Evolutionary conservation across 2,797 vertebrate species (phyloP), one percentile per base, ranked within the genome.

Genomic region (Pristis pectinata): DNA sequence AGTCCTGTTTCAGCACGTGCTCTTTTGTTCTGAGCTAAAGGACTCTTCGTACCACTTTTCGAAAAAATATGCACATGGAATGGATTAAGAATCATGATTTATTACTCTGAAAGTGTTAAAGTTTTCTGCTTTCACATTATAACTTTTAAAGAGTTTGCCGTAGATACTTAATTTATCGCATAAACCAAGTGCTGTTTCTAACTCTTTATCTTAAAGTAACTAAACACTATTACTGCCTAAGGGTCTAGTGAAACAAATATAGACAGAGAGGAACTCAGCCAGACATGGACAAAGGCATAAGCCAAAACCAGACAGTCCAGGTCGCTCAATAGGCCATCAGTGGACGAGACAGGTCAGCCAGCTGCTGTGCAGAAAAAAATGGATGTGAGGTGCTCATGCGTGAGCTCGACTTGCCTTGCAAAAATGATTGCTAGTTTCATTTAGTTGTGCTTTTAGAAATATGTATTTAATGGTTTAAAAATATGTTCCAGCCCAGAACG

Each of bases 241-340:
- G 96, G 97, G 97, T 95, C 95, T 95, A 97, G 96, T 96, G 97
- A 96, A 95, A 96, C 95, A 96, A 96, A 96, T 95, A 96, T 96
- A 97, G 97, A 97, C 96, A 97, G 96, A 96, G 98, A 98, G 98
- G 98, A 98, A 98, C 98, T 97, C 96, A 97, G 97, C 98, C 98
- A 99, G 98, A 99, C 98, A 97, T 95, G 98, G 98, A 99, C 98
- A 99, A 99, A 98, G 98, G 98, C 97, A 95, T 96, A 97, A 97
- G 97, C 97, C 97, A 97, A 97, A 97, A 97, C 98, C 98, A 98
- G 98, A 98, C 98, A 97, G 98, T 96, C 97, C 97, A 97, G 97
- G 97, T 98, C 96, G 97, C 97, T 97, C 97, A 96, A 97, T 97
- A 98, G 98, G 97, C 97, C 97, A 96, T 96, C 96, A 95, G 95